Evolutionary conservation across 2,797 vertebrate genomes (phyloP).

Genomic region (Austrolebias charrua): DNA sequence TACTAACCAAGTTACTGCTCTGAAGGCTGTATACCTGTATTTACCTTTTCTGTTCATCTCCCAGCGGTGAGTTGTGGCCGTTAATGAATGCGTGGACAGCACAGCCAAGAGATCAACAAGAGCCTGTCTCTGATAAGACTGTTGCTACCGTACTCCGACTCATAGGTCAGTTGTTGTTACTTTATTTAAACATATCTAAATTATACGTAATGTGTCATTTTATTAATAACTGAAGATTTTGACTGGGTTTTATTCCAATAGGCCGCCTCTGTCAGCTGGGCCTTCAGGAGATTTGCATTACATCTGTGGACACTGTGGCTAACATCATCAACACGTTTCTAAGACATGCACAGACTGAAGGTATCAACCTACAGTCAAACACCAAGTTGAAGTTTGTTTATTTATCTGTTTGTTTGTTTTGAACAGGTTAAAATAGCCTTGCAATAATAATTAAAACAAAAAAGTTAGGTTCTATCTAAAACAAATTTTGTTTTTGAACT

Average conservation of each 20-base stretch:
- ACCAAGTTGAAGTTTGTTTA: background rate
- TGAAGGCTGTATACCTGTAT: background rate
- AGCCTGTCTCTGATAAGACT: constrained; percentile 78
- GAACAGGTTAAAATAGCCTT: no score
- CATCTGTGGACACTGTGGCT: constrained; percentile 85
- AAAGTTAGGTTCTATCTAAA: no score
- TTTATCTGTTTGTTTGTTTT: background rate
- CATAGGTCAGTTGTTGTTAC: constrained; percentile 81
- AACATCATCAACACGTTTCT: constrained; percentile 88
- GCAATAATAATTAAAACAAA: no score
- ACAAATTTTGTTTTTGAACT: no score
- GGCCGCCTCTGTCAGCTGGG: constrained; percentile 89
- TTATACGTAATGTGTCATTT: background rate
- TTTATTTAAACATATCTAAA: background rate
- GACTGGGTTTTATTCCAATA: constrained; percentile 53
- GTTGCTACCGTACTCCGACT: constrained; percentile 86
- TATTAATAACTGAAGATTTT: background rate
- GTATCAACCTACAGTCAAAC: constrained; percentile 71
- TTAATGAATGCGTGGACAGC: constrained; percentile 92
- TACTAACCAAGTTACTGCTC: background rate
- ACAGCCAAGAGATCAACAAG: constrained; percentile 80
- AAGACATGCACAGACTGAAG: constrained; percentile 88
- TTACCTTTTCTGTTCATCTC: constrained; percentile 16
- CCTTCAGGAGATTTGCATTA: constrained; percentile 84
- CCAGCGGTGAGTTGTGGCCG: constrained; percentile 93